Percentiles rank a stretch among this genome's conserved stretches.
These are phyloP conservation scores for Chymomyza caudatula DNA, from an alignment of 2,888 invertebrate species.

Conservation along the genomic window DNA sequence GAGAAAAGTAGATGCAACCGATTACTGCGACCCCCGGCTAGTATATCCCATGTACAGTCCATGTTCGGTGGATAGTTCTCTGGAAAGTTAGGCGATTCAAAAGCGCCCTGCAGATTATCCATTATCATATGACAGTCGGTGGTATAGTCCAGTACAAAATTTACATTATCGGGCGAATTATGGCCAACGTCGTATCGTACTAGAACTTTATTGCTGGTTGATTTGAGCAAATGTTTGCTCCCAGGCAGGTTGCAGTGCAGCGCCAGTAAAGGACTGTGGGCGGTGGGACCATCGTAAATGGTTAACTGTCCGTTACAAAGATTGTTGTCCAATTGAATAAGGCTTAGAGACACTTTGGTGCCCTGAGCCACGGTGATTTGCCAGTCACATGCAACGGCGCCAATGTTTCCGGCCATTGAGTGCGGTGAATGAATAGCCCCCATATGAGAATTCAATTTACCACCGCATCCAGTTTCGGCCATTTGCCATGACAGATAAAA, in stretches of 20 bases:
- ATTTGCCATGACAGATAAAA: conserved; percentile 86
- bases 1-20: conserved; percentile 90
- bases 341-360: conserved; percentile 80
- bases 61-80: conserved; percentile 82
- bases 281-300: conserved; percentile 67
- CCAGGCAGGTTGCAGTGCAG: conserved; percentile 48
- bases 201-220: conserved; percentile 63
- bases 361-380: conserved; percentile 86
- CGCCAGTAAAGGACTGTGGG: conserved; percentile 38
- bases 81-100: conserved; percentile 94
- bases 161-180: conserved; percentile 33
- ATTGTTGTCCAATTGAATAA: conserved; percentile 79
- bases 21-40: conserved; percentile 87
- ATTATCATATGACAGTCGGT: conserved; percentile 61
- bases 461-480: conserved; percentile 88
- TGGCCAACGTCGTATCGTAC: conserved; percentile 57
- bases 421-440: conserved; percentile 92
- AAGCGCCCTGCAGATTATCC: conserved; percentile 82
- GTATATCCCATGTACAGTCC: conserved; percentile 88
- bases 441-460: conserved; percentile 83
- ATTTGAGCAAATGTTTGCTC: conserved; percentile 25
- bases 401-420: conserved; percentile 83
- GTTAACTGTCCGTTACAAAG: conserved; percentile 80
- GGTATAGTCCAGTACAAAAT: conserved; percentile 66
- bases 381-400: conserved; percentile 89